Evolutionary conservation across 2,888 invertebrate genomes (phyloP), one percentile per base, ranked within the genome.

Genomic region (Phengaris alcon): DNA sequence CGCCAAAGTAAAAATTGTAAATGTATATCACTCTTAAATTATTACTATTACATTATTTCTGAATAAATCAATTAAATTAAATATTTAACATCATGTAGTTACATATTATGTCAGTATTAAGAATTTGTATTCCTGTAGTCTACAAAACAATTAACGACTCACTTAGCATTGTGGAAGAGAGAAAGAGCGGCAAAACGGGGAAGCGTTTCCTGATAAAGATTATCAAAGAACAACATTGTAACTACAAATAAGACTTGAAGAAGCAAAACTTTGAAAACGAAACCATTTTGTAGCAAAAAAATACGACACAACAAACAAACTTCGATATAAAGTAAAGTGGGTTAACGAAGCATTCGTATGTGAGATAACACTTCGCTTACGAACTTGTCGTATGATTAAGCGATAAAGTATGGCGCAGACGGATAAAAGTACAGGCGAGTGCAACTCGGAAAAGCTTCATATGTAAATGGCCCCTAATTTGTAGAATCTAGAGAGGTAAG

Each of bases 381-480:
- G 12, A 22, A 64, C 35, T 64, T 64, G 64, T 12, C 12, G 64
- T 64, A 64, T 35, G 64, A 64, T 35, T 35, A 22, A 64, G 64
- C 12, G 64, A 64, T 64, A 12, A 64, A 35, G 64, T 64, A 12
- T 64, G 64, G 48, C 48, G 48, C 48, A 10, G 52, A 52, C 52
- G 52, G 52, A 64, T 35, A 35, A 10, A 15, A 12, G 59, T 22
- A 9, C 59, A 22, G 59, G 22, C 59, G 22, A 86, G 84, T 86
- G 89, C 88, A 86, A 86, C 87, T 52, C 52, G 3, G 87, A 88
- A 90, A 88, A 90, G 90, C 88, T 91, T 90, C 91, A 86, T 88
- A 92, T 92, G 92, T 91, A 92, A 91, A 92, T 92, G 85, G 85
- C 81, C 77, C 84, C 87, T 91, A 92, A 92, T 91, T 92, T 90